Evolutionary conservation across 2,888 invertebrate genomes (phyloP).

Genomic region (Sipha maydis): DNA sequence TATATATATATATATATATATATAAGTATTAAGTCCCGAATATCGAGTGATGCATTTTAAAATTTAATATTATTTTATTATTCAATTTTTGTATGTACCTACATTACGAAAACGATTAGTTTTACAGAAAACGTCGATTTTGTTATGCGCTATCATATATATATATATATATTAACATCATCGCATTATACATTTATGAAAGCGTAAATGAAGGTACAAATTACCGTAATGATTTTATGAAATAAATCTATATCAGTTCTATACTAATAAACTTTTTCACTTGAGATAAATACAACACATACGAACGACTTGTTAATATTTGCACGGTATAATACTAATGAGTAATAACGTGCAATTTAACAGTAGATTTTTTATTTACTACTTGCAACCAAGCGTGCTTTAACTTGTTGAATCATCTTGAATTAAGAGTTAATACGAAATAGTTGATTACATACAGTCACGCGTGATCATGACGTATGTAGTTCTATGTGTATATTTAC

Average conservation of each 20-base stretch:
- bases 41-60: neutral
- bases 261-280: no score
- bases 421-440: conserved; percentile 1
- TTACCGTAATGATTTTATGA: no score
- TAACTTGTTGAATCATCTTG: conserved; percentile 35
- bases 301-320: no score
- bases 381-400: neutral
- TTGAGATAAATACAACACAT: no score
- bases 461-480: conserved; percentile 13
- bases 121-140: neutral
- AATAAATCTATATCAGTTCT: no score
- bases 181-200: no score
- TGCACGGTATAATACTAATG: no score
- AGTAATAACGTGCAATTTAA: no score
- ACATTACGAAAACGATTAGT: neutral
- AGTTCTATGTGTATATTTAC: neutral
- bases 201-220: no score
- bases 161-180: no score
- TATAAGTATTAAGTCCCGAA: neutral
- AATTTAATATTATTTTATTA: neutral
- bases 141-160: no score
- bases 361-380: neutral
- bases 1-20: neutral
- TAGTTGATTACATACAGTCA: conserved; percentile 4
- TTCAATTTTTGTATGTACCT: neutral